Percentiles rank a stretch among this genome's conserved stretches.
Conservation (phyloP, 2,888 invertebrate genomes). For the Argyra leucocephala region DNA sequence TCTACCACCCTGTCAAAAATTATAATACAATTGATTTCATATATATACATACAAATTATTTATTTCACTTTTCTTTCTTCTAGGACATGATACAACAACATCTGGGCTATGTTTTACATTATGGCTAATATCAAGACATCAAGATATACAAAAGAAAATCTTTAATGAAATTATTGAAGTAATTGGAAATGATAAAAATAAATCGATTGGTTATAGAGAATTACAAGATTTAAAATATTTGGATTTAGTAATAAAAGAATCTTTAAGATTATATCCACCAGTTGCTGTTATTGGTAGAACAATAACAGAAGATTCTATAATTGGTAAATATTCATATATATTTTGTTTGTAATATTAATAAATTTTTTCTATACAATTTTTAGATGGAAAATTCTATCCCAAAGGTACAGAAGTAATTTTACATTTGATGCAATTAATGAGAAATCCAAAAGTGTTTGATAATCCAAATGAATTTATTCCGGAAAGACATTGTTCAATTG, state of each 20-base stretch:
- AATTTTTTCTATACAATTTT: slow-evolving; percentile 23
- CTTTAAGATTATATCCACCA: slow-evolving; percentile 54
- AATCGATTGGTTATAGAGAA: slow-evolving; percentile 27
- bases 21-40: no score
- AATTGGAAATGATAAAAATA: slow-evolving; percentile 29
- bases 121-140: slow-evolving; percentile 34
- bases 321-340: slow-evolving; percentile 44
- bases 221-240: slow-evolving; percentile 40
- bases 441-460: slow-evolving; percentile 31
- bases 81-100: slow-evolving; percentile 40
- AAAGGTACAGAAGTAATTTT: slow-evolving; percentile 34
- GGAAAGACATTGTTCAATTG: slow-evolving; percentile 34
- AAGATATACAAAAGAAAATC: slow-evolving; percentile 30
- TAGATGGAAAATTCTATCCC: slow-evolving; percentile 32
- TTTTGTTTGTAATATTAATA: neutral
- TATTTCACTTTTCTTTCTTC: slow-evolving; percentile 42
- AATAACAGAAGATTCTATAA: slow-evolving; percentile 45
- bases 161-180: slow-evolving; percentile 33
- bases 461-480: slow-evolving; percentile 35
- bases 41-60: slow-evolving; percentile 23
- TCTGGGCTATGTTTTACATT: slow-evolving; percentile 35
- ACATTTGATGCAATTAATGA: slow-evolving; percentile 33
- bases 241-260: slow-evolving; percentile 59
- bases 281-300: slow-evolving; percentile 53
- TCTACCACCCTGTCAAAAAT: no score